phyloP scores from a whole-genome alignment of 2,888 invertebrate genomes.

The Polyommatus iphigenia region DNA sequence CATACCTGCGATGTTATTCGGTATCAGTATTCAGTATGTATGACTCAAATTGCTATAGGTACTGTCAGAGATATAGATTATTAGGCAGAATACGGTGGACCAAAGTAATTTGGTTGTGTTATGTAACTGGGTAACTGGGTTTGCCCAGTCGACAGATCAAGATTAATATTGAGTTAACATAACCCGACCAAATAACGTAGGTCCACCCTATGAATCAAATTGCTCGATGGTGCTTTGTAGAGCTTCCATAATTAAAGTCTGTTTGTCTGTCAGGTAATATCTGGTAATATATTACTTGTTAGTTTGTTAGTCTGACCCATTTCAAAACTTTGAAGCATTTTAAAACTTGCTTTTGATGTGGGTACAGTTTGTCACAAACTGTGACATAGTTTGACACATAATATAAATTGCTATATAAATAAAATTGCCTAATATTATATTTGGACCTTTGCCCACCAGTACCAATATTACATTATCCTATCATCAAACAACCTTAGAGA shows the following conservation, averaged over 20 bases:
- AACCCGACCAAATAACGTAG: too few relatives aligned
- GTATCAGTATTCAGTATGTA: constrained; percentile 5
- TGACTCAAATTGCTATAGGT: neutral
- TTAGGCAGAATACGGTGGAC: too few relatives aligned
- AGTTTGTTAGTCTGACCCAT: neutral
- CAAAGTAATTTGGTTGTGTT: too few relatives aligned
- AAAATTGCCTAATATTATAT: too few relatives aligned
- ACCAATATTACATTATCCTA: too few relatives aligned
- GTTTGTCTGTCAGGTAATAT: neutral
- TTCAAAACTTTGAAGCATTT: constrained; percentile 1
- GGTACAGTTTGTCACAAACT: neutral
- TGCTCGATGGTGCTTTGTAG: too few relatives aligned
- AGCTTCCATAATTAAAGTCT: neutral
- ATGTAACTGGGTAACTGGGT: too few relatives aligned
- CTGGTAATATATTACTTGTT: neutral
- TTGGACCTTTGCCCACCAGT: too few relatives aligned
- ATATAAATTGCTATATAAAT: neutral
- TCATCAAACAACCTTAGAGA: too few relatives aligned
- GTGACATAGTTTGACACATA: neutral
- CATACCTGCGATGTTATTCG: constrained; percentile 79
- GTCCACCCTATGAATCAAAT: too few relatives aligned
- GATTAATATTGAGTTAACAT: too few relatives aligned
- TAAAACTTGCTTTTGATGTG: constrained; percentile 3
- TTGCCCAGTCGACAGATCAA: too few relatives aligned
- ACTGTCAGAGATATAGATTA: neutral